Conservation (phyloP, 2,888 invertebrate species). For the Mycogona germanica region DNA sequence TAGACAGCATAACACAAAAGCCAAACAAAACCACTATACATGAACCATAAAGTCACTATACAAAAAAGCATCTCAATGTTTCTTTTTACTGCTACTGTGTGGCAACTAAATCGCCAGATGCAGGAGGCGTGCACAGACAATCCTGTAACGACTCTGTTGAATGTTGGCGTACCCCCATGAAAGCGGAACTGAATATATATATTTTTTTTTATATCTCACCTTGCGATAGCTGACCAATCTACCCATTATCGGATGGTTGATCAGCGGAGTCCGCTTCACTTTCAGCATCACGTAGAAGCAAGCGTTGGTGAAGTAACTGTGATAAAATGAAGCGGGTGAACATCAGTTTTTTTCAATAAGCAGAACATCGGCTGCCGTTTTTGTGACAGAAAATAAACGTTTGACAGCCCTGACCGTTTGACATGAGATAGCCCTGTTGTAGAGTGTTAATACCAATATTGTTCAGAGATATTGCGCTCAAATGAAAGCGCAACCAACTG, state of each 20-base stretch:
- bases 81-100: too few relatives aligned
- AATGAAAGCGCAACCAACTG: constrained; percentile 4
- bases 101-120: too few relatives aligned
- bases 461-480: neutral
- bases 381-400: neutral
- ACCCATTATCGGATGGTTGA: constrained; percentile 81
- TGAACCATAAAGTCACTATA: too few relatives aligned
- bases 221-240: constrained; percentile 59
- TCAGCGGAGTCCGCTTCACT: constrained; percentile 53
- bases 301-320: constrained; percentile 74
- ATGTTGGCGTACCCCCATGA: too few relatives aligned
- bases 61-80: too few relatives aligned
- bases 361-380: neutral
- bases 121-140: too few relatives aligned
- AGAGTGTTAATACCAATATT: neutral
- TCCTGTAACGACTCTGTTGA: too few relatives aligned
- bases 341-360: too few relatives aligned
- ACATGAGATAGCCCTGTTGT: neutral
- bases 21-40: too few relatives aligned
- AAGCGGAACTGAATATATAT: too few relatives aligned
- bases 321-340: constrained; percentile 8
- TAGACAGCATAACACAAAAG: too few relatives aligned
- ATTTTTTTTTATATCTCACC: constrained; percentile 31
- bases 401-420: neutral
- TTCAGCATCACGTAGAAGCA: constrained; percentile 74